Conservation (phyloP, 2,797 vertebrate species). For the Periophthalmus magnuspinnatus region DNA sequence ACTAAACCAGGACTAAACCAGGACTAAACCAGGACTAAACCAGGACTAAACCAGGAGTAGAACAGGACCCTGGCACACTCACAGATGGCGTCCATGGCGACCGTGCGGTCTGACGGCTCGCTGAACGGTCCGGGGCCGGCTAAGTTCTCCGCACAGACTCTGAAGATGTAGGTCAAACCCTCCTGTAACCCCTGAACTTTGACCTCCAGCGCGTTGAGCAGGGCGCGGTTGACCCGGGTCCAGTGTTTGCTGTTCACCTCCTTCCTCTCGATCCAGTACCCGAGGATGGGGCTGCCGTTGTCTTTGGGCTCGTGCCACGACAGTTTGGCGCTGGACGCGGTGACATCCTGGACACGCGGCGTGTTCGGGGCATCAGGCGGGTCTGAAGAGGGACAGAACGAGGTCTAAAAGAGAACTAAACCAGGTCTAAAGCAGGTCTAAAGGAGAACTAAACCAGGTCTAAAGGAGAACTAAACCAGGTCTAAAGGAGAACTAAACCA, state of each 20-base stretch:
- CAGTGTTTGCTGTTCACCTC: constrained; percentile 98
- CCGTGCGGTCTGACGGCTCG: constrained; percentile 89
- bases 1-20: not conserved
- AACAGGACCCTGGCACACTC: no score
- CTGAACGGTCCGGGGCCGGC: constrained; percentile 97
- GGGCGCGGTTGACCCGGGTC: constrained; percentile 90
- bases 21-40: not conserved
- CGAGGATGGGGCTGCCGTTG: constrained; percentile 96
- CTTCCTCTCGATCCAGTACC: constrained; percentile 98
- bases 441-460: no score
- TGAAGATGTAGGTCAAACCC: constrained; percentile 94
- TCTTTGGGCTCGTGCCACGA: constrained; percentile 99
- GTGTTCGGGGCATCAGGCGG: constrained; percentile 95
- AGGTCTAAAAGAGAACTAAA: not conserved
- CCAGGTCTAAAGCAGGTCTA: not conserved
- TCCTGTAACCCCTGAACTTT: constrained; percentile 89
- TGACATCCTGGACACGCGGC: constrained; percentile 90
- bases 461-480: not conserved
- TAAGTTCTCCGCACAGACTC: constrained; percentile 97
- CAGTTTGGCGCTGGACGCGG: constrained; percentile 84
- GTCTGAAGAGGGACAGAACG: constrained; percentile 68
- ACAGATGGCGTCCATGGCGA: constrained; percentile 91
- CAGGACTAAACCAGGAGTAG: rapidly evolving
- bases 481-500: not conserved
- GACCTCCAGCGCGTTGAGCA: constrained; percentile 85